Percentiles rank a stretch among this genome's conserved stretches.
These are phyloP conservation scores for Lasioglossum baleicum DNA, from an alignment of 1,140 invertebrate species.

Conservation along the genomic window DNA sequence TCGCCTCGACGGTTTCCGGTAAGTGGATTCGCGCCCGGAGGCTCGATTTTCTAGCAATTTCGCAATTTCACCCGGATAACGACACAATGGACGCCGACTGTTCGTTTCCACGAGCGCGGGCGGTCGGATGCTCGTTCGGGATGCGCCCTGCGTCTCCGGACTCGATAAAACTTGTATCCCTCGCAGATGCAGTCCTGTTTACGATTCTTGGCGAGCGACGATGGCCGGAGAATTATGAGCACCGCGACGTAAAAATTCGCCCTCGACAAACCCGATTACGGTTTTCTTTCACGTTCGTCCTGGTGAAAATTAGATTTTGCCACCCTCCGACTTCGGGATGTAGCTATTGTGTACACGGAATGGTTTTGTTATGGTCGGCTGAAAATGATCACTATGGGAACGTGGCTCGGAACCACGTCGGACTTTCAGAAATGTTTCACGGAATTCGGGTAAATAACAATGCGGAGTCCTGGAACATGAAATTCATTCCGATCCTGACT, in stretches of 20 bases:
- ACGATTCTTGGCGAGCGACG: not conserved
- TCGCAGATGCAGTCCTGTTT: not conserved
- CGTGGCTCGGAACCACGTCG: too few species aligned
- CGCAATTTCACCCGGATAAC: not conserved
- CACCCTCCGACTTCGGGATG: too few species aligned
- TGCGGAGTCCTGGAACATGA: too few species aligned
- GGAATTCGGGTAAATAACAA: too few species aligned
- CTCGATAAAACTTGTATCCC: slow-evolving; percentile 16
- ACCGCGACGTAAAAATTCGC: not conserved
- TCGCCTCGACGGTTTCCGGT: not conserved
- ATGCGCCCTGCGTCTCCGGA: not conserved
- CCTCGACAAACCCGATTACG: not conserved
- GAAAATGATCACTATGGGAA: not conserved
- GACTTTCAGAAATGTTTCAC: too few species aligned
- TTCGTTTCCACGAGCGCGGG: not conserved
- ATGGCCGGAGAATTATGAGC: not conserved
- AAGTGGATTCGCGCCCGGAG: not conserved
- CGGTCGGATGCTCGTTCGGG: not conserved
- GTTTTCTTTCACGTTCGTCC: not conserved
- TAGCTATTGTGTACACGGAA: not conserved
- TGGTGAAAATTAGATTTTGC: not conserved
- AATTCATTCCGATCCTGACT: too few species aligned
- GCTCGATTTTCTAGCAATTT: slow-evolving; percentile 4
- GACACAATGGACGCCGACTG: not conserved
- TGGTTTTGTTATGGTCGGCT: too few species aligned